Evolutionary conservation across 2,888 invertebrate species (phyloP), one percentile per base, ranked within the genome.

Genomic region (Coronaproctus castanopsis): DNA sequence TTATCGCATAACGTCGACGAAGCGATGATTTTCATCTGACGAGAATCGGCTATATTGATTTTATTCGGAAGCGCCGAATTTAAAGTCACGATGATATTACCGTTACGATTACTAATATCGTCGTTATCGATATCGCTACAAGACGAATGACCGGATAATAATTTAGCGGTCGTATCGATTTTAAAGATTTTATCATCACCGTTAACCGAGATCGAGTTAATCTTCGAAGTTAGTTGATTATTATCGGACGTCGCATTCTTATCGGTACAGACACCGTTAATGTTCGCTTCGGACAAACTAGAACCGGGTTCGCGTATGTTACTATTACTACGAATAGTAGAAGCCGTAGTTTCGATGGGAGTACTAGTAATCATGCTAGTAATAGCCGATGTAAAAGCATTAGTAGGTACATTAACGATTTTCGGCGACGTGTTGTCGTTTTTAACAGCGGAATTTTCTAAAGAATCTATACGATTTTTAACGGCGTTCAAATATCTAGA

Each of bases 401-500:
- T 18, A 1, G 55, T 5, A 22, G 22, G 21, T n/a, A 21, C 22
- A n/a, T n/a, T 18, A 8, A n/a, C 21, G 62, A 66, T 70, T 71
- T 65, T 72, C 69, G 65, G 64, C 53, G 64, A 57, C 21, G 64
- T 62, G 36, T n/a, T n/a, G n/a, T n/a, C n/a, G n/a, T n/a, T n/a
- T n/a, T n/a, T n/a, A n/a, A n/a, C n/a, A n/a, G n/a, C n/a, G 2
- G 55, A 51, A 1, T 73, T 73, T 59, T 88, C 87, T 68, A 83
- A 88, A 0, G 87, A 84, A 55, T 81, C 77, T 8, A 88, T 72
- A 53, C 89, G 76, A 68, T 83, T 87, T 64, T 85, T 84, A 1
- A 87, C 84, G 0, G 86, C 85, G 60, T 84, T 85, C 58, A 85
- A 82, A 67, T 89, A 89, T 59, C 81, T 84, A 0, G 79, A 77